A percentile compares a stretch with the other conserved stretches of the same genome.
Evolutionary conservation across 30 jellyfish, hydroid and myxozoan species (phyloP).

Genomic region (Aurelia aurita): DNA sequence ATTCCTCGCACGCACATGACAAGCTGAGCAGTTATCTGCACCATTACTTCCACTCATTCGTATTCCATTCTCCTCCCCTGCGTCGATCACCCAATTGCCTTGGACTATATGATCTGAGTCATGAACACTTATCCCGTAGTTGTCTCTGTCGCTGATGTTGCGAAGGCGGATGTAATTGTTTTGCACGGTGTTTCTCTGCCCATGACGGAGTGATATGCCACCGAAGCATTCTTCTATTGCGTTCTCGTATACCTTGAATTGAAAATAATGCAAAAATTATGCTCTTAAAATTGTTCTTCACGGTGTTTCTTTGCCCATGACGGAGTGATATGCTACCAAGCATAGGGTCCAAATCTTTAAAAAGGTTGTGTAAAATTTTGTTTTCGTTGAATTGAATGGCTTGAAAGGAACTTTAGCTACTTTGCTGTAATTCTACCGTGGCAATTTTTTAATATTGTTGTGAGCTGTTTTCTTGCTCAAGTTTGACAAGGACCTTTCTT

Average conservation of each 20-base stretch:
- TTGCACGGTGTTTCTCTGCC: slow-evolving; percentile 30
- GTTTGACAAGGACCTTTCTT: too few species aligned
- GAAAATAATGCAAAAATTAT: neutral
- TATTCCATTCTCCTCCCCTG: slow-evolving; percentile 38
- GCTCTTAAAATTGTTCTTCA: too few species aligned
- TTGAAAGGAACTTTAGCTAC: too few species aligned
- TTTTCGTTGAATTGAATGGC: too few species aligned
- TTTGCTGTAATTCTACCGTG: too few species aligned
- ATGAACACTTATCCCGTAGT: slow-evolving; percentile 50
- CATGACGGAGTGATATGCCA: slow-evolving; percentile 56
- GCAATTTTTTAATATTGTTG: too few species aligned
- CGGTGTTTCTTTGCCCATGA: too few species aligned
- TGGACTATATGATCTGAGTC: slow-evolving; percentile 28
- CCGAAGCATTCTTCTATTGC: slow-evolving; percentile 46
- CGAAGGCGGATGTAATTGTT: slow-evolving; percentile 29
- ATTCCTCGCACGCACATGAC: slow-evolving; percentile 63
- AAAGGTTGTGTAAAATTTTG: too few species aligned
- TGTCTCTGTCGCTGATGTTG: neutral
- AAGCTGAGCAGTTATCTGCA: slow-evolving; percentile 32
- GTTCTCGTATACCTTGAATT: slow-evolving; percentile 7
- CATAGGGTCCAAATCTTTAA: too few species aligned
- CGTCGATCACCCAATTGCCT: slow-evolving; percentile 52
- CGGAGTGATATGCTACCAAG: too few species aligned
- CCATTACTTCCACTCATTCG: slow-evolving; percentile 58
- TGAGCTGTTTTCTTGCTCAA: too few species aligned